Percentiles rank a stretch among this genome's conserved stretches.
These are phyloP conservation scores for Porites australiensis DNA, from an alignment of 64 coral and sea anemone species.

Conservation along the genomic window DNA sequence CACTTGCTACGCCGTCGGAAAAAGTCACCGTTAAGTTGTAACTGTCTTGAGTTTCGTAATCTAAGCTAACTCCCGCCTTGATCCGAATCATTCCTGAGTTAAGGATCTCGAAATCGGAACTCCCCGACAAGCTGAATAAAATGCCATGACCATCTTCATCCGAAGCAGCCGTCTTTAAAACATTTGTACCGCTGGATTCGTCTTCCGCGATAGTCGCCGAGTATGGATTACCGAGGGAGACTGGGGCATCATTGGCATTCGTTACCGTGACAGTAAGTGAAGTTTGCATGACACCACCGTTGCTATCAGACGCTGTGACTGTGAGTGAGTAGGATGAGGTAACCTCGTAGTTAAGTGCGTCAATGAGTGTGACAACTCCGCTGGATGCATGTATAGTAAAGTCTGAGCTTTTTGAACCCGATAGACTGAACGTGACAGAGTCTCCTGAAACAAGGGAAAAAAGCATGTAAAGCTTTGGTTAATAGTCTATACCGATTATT, in stretches of 20 bases:
- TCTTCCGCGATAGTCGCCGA: conserved; percentile 48
- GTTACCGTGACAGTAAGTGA: conserved; percentile 69
- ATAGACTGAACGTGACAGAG: conserved; percentile 32
- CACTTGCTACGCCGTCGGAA: conserved; percentile 25
- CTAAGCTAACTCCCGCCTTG: conserved; percentile 19
- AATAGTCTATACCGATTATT: not conserved
- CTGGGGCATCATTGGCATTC: conserved; percentile 60
- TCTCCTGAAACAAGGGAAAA: conserved; percentile 19
- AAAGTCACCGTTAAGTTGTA: conserved; percentile 62
- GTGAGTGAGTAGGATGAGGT: conserved; percentile 52
- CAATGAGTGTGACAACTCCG: conserved; percentile 56
- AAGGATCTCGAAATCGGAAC: conserved; percentile 22
- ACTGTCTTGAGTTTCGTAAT: conserved; percentile 52
- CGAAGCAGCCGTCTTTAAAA: conserved; percentile 47
- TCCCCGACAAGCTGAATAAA: conserved; percentile 31
- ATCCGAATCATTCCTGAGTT: conserved; percentile 58
- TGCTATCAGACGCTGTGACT: conserved; percentile 58
- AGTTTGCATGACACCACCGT: conserved; percentile 42
- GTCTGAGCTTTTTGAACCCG: conserved; percentile 51
- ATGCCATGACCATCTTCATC: conserved; percentile 54
- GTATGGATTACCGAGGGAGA: conserved; percentile 60
- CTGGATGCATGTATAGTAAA: conserved; percentile 67
- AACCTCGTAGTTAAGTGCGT: conserved; percentile 64
- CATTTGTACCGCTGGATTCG: conserved; percentile 54
- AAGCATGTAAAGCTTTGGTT: not conserved